Conservation (phyloP, 1,140 invertebrate species). For the Aphaenogaster rudis region DNA sequence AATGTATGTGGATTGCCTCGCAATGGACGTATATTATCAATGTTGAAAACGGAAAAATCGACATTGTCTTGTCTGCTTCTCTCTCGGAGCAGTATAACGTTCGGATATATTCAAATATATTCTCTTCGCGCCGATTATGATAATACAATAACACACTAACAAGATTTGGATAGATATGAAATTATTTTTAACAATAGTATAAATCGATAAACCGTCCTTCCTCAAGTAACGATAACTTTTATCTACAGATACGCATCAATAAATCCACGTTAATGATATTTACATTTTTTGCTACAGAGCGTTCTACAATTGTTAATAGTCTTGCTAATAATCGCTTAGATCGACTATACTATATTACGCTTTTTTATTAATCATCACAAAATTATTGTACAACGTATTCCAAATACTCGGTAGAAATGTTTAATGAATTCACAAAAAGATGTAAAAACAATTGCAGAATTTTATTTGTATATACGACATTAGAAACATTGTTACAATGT, state of each 20-base stretch:
- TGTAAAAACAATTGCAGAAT: conserved; percentile 6
- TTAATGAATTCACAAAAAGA: neutral
- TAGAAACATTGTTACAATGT: neutral
- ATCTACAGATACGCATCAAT: conserved; percentile 42
- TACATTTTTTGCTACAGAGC: neutral
- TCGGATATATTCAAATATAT: neutral
- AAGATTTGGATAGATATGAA: neutral
- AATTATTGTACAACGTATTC: neutral
- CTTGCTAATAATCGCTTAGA: neutral
- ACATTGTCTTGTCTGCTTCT: neutral
- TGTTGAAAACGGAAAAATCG: conserved; percentile 15
- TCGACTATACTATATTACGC: neutral
- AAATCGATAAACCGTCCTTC: conserved; percentile 7
- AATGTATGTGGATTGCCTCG: conserved; percentile 49
- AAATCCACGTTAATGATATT: neutral
- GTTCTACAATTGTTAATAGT: conserved; percentile 1
- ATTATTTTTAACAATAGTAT: conserved; percentile 5
- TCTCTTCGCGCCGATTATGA: neutral
- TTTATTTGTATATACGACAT: conserved; percentile 24
- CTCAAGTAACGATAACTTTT: conserved; percentile 35
- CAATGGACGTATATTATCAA: neutral
- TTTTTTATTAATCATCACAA: neutral
- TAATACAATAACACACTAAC: conserved; percentile 6
- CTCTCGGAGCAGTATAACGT: neutral
- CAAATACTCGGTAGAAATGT: neutral